Base-by-base conservation (phyloP, 53 echinoderm and acorn worm genomes). In the Henricia sp. region DNA sequence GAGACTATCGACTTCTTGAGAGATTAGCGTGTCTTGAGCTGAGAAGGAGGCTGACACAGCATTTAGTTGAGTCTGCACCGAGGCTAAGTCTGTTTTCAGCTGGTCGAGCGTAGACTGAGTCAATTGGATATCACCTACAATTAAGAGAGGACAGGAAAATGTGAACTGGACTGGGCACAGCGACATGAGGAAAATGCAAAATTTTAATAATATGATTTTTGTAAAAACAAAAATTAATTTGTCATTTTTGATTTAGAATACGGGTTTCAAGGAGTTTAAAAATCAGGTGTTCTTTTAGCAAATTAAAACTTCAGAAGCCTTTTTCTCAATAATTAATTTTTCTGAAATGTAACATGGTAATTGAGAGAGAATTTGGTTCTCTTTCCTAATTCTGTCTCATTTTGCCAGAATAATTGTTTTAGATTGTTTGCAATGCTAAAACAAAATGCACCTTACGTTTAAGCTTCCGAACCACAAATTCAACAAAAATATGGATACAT, bases 71-170 rank as follows among this genome's bases (percentile, higher is more conserved):
- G 56, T 59, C 56, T 85, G 52, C 19, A 78, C 71, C 14, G 20
- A n/a, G 34, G 33, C 27, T 14, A 95, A 83, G 43, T 87, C 71
- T 35, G 33, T 80, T 52, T 60, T 82, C 38, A 95, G 75, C 25
- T 38, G 63, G 40, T 48, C 57, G 60, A 92, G 70, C 0, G 41
- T 50, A 24, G 60, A 32, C 60, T 72, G 72, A 30, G 69, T 54
- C 0, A 73, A 73, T 64, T 95, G 90, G 41, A 95, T 73, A 46
- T 87, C 87, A 50, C 95, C 95, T 95, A 27, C 24, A 41, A 66
- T 5, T 46, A 8, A 14, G 38, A 44, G 16, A 41, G 36, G 25
- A 41, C 26, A 70, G 46, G n/a, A n/a, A 67, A 3, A 67, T 67
- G 34, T 32, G 13, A 16, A 53, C 21, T 6, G 44, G 16, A 19